Percentiles rank a stretch among this genome's conserved stretches.
phyloP scores from a whole-genome alignment of 2,888 invertebrate genomes.

The Lymantria monacha region DNA sequence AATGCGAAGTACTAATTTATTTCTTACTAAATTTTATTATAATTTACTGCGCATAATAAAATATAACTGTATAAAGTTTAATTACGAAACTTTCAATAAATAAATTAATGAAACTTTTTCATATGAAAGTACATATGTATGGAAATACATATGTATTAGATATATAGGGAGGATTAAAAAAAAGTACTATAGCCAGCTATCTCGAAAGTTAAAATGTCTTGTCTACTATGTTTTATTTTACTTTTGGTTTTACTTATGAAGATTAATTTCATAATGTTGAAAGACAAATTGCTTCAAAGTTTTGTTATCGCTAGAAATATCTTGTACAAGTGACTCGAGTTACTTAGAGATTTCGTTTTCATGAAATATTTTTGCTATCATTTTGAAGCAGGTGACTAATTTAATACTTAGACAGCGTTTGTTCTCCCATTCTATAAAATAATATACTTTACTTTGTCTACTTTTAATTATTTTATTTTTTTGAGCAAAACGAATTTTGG shows the following conservation, averaged over 20 bases:
- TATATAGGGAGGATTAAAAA: background rate
- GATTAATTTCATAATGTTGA: conserved; percentile 22
- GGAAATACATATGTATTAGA: too few species aligned
- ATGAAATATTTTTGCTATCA: conserved; percentile 10
- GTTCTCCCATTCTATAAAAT: background rate
- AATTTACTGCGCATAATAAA: too few species aligned
- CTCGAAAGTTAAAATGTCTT: conserved; percentile 12
- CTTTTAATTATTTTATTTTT: conserved; percentile 16
- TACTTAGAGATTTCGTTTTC: conserved; percentile 6
- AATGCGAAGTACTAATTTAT: too few species aligned
- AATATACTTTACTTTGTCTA: background rate
- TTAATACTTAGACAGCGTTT: conserved; percentile 6
- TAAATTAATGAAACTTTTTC: too few species aligned
- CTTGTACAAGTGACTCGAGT: conserved; percentile 6
- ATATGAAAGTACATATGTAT: too few species aligned
- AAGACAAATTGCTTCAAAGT: conserved; percentile 24
- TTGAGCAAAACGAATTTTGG: background rate
- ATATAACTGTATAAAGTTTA: too few species aligned
- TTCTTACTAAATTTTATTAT: too few species aligned
- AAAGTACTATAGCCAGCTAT: conserved; percentile 17
- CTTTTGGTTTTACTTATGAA: conserved; percentile 13
- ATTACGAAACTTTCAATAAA: too few species aligned
- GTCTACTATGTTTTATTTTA: conserved; percentile 7
- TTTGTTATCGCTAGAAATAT: conserved; percentile 14
- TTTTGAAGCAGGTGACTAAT: conserved; percentile 7